A percentile compares a stretch with the other conserved stretches of the same genome.
Evolutionary conservation across 1,140 invertebrate genomes (phyloP).

Genomic region (Sitodiplosis mosellana): DNA sequence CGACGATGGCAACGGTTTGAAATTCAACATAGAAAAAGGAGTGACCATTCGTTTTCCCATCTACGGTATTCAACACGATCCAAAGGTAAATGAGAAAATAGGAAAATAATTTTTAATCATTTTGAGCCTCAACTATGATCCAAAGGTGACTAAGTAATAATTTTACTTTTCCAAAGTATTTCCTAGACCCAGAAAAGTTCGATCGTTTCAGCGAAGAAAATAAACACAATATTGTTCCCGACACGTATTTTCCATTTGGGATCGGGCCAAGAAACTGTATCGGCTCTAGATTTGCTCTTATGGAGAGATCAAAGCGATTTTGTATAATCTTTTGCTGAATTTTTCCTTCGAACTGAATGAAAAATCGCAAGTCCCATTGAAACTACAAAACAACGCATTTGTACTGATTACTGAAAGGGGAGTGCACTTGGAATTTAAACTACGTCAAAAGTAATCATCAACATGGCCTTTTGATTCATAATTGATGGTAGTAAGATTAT

Average conservation of each 20-base stretch:
- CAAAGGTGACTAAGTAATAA: no score
- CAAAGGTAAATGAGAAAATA: no score
- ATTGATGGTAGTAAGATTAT: no score
- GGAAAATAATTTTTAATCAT: no score
- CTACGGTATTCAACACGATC: slow-evolving; percentile 40
- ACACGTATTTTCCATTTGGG: slow-evolving; percentile 40
- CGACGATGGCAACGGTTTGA: slow-evolving; percentile 10
- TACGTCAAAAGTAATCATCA: no score
- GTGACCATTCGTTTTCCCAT: slow-evolving; percentile 20
- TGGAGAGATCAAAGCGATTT: slow-evolving; percentile 24
- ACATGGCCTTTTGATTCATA: no score
- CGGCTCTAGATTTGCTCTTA: slow-evolving; percentile 31
- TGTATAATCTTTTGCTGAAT: slow-evolving; percentile 14
- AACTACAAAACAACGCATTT: slow-evolving; percentile 13
- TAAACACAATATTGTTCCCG: slow-evolving; percentile 28
- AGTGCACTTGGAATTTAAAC: slow-evolving; percentile 16
- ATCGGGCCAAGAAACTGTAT: slow-evolving; percentile 41
- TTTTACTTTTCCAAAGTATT: slow-evolving; percentile 29
- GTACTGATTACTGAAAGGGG: slow-evolving; percentile 12
- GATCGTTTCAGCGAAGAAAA: slow-evolving; percentile 37
- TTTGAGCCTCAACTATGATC: slow-evolving; percentile 36
- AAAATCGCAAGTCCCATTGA: slow-evolving; percentile 20
- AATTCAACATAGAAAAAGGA: slow-evolving; percentile 5
- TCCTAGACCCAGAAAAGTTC: slow-evolving; percentile 32
- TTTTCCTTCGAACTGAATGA: slow-evolving; percentile 12